Evolutionary conservation across 1,140 invertebrate genomes (phyloP), one percentile per base, ranked within the genome.

Genomic region (Melanaphis sacchari): DNA sequence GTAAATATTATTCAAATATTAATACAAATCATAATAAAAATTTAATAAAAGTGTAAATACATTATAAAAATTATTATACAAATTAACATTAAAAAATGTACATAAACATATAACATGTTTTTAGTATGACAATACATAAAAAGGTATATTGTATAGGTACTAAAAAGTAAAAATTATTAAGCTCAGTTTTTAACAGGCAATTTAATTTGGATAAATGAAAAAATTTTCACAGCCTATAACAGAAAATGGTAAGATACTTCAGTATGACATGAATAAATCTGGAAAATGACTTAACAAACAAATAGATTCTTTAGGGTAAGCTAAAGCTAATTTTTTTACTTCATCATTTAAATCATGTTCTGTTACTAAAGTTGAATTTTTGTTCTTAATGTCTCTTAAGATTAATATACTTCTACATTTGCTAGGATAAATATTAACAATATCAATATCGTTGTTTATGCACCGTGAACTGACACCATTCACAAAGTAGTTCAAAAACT

Each of bases 261-360:
- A 90, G n/a, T 41, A 43, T 90, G 89, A 11, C 43, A 66, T 8
- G 41, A 41, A 85, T 54, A 93, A 52, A 84, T 84, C 81, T 43
- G 91, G 91, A n/a, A 54, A 93, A 85, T 93, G 91, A 85, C 46
- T 85, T 54, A 93, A 22, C 1, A 93, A 15, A 24, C 91, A 93
- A 43, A 93, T 93, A 52, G 18, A 93, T 84, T 85, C 36, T 82
- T 49, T 93, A 1, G 91, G 91, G 31, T 84, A 41, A 22, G 4
- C 15, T 40, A 31, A 85, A 84, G 36, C 8, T 31, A 93, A 82
- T 54, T 49, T 52, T 54, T 93, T 54, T n/a, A 85, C 24, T 93
- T 93, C 91, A 22, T 85, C 21, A 21, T 66, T 66, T 84, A 93
- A 40, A 54, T 38, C 41, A 40, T 52, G 0, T 15, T 40, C 31